Percentiles rank a stretch among this genome's conserved stretches.
Conservation (phyloP, 2,888 invertebrate genomes). For the Gandaritis pyraliata region DNA sequence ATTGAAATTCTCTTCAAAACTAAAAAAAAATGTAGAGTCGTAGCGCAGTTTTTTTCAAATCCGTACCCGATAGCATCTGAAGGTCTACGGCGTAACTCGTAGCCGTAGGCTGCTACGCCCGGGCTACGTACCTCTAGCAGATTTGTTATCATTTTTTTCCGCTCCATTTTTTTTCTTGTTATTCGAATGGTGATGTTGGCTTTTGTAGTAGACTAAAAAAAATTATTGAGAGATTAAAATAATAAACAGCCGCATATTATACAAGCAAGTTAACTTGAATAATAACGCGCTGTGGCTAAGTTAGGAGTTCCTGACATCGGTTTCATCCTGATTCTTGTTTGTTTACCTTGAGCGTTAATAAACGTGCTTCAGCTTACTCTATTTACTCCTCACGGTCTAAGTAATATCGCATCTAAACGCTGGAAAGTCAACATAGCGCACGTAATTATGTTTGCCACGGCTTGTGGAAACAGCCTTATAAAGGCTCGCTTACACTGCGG, state of each 20-base stretch:
- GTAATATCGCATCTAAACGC: slow-evolving; percentile 51
- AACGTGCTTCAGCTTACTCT: slow-evolving; percentile 28
- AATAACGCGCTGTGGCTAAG: not conserved
- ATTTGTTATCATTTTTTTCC: too few species aligned
- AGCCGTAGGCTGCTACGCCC: too few species aligned
- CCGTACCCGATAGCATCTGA: too few species aligned
- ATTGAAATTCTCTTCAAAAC: too few species aligned
- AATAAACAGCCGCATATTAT: not conserved
- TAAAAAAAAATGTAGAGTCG: too few species aligned
- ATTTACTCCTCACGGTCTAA: slow-evolving; percentile 39
- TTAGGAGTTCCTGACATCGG: slow-evolving; percentile 6
- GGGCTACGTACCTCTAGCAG: too few species aligned
- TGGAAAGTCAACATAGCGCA: slow-evolving; percentile 51
- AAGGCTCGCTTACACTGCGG: slow-evolving; percentile 46
- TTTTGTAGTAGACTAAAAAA: too few species aligned
- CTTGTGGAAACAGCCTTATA: slow-evolving; percentile 50
- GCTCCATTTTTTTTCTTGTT: too few species aligned
- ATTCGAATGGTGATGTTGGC: too few species aligned
- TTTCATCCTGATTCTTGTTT: slow-evolving; percentile 26
- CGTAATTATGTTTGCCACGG: slow-evolving; percentile 59
- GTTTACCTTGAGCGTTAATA: slow-evolving; percentile 28
- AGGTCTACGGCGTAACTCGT: too few species aligned
- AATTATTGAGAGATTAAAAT: too few species aligned
- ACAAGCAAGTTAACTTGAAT: not conserved
- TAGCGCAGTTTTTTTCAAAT: too few species aligned